phyloP scores from a whole-genome alignment of 2,888 invertebrate genomes.

The Rhopalosiphum nymphaeae region DNA sequence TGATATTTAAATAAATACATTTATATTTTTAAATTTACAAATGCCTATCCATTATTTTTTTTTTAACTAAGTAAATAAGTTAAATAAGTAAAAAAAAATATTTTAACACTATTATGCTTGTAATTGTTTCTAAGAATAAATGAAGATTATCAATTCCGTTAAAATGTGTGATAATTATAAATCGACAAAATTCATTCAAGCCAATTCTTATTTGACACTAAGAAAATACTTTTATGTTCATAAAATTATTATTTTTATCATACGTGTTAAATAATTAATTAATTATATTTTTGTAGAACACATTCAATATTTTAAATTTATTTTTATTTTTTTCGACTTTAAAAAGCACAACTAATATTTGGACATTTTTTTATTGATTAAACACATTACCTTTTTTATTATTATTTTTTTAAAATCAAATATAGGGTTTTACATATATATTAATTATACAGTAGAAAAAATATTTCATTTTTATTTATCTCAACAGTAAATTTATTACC shows the following conservation, averaged over 20 bases:
- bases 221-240: not conserved
- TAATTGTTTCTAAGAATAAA: not conserved
- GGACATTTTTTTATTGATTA: not conserved
- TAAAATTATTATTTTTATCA: not conserved
- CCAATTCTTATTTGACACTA: not conserved
- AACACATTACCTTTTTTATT: not conserved
- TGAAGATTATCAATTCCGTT: not conserved
- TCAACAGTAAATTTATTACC: not conserved
- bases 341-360: not conserved
- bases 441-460: not conserved
- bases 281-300: not conserved
- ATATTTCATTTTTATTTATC: not conserved
- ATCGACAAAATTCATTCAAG: not conserved
- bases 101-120: not conserved
- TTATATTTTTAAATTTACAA: not conserved
- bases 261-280: not conserved
- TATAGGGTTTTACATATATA: not conserved
- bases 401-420: not conserved
- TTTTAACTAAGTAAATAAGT: not conserved
- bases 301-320: not conserved
- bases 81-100: not conserved
- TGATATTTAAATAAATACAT: not conserved
- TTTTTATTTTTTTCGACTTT: not conserved
- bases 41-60: not conserved
- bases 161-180: not conserved